Percentiles rank a stretch among this genome's conserved stretches.
phyloP scores from a whole-genome alignment of 2,888 invertebrate species.

The Ischnura elegans region DNA sequence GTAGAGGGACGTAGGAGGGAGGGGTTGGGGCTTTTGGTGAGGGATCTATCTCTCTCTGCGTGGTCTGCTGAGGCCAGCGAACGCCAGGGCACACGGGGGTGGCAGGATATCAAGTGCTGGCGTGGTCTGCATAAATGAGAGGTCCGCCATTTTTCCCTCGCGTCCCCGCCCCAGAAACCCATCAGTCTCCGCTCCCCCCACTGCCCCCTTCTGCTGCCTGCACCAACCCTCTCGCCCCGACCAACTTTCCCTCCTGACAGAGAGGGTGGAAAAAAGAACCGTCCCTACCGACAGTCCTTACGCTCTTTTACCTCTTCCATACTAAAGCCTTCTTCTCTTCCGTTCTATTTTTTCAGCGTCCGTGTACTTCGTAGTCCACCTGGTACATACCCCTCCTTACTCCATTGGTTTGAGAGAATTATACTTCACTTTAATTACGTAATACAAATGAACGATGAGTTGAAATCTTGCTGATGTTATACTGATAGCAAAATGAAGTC shows the following conservation, averaged over 20 bases:
- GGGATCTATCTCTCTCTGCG: not conserved
- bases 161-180: not conserved
- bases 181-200: not conserved
- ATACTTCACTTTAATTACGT: no score
- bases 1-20: not conserved
- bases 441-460: no score
- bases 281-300: not conserved
- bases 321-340: not conserved
- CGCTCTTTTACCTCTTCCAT: not conserved
- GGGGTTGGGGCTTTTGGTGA: not conserved
- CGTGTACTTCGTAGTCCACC: not conserved
- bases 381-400: not conserved
- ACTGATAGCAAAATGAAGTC: no score
- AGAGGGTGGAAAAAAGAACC: conserved; percentile 10
- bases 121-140: conserved; percentile 67
- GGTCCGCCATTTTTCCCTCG: conserved; percentile 59
- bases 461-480: no score
- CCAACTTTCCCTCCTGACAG: not conserved
- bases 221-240: not conserved
- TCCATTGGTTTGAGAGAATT: no score
- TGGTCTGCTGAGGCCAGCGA: conserved; percentile 57
- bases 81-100: conserved; percentile 23
- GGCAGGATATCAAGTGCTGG: conserved; percentile 62
- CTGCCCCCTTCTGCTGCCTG: no score
- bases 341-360: not conserved